These are phyloP conservation scores for Pangasius mekongensis DNA, from an alignment of 2,797 vertebrate species.

Conservation along the genomic window DNA sequence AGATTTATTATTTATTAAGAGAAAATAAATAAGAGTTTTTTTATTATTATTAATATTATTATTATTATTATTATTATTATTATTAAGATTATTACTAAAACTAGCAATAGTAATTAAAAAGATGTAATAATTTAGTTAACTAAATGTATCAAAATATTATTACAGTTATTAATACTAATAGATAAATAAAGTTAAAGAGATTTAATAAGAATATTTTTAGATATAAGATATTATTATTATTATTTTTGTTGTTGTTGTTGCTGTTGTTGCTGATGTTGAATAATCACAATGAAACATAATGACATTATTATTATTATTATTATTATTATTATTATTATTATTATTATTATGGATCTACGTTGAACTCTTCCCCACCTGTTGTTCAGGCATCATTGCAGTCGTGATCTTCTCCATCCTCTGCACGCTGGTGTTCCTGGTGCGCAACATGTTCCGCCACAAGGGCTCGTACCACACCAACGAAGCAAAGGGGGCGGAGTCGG, in stretches of 20 bases:
- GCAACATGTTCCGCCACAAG: slow-evolving; percentile 97
- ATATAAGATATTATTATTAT: background rate
- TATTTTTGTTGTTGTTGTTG: background rate
- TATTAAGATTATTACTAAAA: background rate
- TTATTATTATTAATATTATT: background rate
- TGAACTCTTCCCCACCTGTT: background rate
- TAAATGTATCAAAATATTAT: background rate
- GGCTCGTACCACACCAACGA: slow-evolving; percentile 98
- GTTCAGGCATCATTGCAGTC: slow-evolving; percentile 88
- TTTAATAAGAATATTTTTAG: background rate
- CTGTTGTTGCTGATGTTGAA: background rate
- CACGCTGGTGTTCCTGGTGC: slow-evolving; percentile 91
- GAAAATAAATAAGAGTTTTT: too few species aligned
- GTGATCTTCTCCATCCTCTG: slow-evolving; percentile 93
- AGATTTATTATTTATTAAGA: too few species aligned
- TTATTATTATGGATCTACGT: background rate
- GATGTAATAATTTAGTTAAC: background rate
- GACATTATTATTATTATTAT: background rate
- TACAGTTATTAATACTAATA: background rate
- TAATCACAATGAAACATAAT: background rate
- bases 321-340: background rate
- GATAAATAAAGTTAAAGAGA: background rate
- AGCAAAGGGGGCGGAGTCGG: slow-evolving; percentile 94
- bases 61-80: background rate
- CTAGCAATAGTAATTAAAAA: background rate